phyloP scores from a whole-genome alignment of 2,888 invertebrate species.

The Nudaria mundana region DNA sequence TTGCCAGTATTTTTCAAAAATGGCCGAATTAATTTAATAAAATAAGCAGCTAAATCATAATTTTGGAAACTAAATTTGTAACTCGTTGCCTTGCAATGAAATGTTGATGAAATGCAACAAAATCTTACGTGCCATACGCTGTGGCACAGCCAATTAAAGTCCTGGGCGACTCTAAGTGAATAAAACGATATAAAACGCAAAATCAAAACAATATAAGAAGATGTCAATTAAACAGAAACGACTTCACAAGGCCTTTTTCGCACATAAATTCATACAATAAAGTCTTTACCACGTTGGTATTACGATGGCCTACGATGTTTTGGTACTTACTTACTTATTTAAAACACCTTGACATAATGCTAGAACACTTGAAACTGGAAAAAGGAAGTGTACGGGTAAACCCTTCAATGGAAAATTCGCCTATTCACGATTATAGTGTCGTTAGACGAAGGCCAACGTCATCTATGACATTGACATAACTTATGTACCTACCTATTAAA shows the following conservation, averaged over 20 bases:
- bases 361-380: slow-evolving; percentile 40
- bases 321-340: too few species aligned
- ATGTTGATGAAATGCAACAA: too few species aligned
- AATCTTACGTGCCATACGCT: too few species aligned
- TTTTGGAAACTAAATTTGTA: too few species aligned
- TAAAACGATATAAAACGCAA: too few species aligned
- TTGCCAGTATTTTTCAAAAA: too few species aligned
- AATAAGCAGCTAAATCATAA: too few species aligned
- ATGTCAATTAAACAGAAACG: slow-evolving; percentile 46
- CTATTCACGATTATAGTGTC: slow-evolving; percentile 51
- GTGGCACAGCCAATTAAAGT: too few species aligned
- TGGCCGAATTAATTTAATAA: too few species aligned
- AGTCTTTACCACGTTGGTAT: slow-evolving; percentile 58
- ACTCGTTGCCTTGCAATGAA: too few species aligned
- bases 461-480: slow-evolving; percentile 22
- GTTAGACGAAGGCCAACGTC: slow-evolving; percentile 33
- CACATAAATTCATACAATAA: slow-evolving; percentile 56
- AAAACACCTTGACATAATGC: slow-evolving; percentile 49
- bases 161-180: too few species aligned
- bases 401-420: slow-evolving; percentile 48
- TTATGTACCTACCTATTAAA: slow-evolving; percentile 21
- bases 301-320: too few species aligned
- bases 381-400: slow-evolving; percentile 54
- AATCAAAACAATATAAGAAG: slow-evolving; percentile 24
- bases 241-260: slow-evolving; percentile 58